Conservation (phyloP, 2,797 vertebrate genomes). For the Gallirallus australis region DNA sequence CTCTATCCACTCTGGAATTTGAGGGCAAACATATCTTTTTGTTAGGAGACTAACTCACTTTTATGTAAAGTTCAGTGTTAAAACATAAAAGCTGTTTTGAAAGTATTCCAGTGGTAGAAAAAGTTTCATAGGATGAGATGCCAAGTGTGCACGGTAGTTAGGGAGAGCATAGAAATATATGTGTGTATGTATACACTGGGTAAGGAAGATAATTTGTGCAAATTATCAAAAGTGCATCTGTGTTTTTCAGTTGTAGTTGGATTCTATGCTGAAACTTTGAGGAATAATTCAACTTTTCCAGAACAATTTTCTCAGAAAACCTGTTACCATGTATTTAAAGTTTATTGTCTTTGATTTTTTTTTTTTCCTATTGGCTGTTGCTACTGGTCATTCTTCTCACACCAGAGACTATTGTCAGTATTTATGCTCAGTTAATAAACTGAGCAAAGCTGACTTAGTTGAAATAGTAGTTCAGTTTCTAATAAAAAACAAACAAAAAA, state of each 20-base stretch:
- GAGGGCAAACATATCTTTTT: not conserved
- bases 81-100: not conserved
- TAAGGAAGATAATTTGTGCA: not conserved
- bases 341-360: not conserved
- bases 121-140: not conserved
- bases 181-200: rapidly evolving
- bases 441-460: not conserved
- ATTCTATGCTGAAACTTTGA: not conserved
- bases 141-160: not conserved
- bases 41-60: not conserved
- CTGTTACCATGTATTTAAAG: not conserved
- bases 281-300: not conserved
- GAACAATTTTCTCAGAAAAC: not conserved
- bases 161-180: not conserved
- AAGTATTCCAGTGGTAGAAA: not conserved
- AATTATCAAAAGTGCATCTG: not conserved
- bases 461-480: conserved; percentile 16
- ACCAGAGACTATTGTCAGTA: not conserved
- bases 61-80: not conserved
- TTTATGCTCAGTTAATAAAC: conserved; percentile 19
- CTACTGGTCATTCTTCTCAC: not conserved
- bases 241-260: not conserved
- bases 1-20: not conserved
- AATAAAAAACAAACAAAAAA: not conserved
- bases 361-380: not conserved